phyloP scores from a whole-genome alignment of 2,797 vertebrate genomes.

The Labroides dimidiatus region DNA sequence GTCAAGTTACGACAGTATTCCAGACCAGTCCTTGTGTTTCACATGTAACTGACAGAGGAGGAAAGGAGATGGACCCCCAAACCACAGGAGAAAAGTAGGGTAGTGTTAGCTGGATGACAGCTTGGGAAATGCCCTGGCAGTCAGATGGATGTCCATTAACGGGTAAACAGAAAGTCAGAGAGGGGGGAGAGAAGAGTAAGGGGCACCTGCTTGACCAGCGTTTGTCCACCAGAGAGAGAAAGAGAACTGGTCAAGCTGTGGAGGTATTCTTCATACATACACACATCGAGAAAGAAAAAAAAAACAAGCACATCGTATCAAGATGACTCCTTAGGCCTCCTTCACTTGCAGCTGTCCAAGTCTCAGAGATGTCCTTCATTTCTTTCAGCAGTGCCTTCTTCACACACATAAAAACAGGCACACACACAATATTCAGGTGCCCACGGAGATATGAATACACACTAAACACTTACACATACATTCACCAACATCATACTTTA shows the following conservation, averaged over 20 bases:
- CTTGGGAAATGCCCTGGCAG: constrained; percentile 71
- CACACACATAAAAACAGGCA: constrained; percentile 22
- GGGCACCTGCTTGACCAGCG: constrained; percentile 61
- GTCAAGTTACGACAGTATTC: constrained; percentile 37
- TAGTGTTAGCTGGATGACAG: constrained; percentile 69
- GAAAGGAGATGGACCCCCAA: constrained; percentile 52
- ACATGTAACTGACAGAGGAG: constrained; percentile 37
- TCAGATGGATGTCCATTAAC: constrained; percentile 64
- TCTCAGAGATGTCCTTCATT: constrained; percentile 75
- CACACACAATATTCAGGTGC: constrained; percentile 39
- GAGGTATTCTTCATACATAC: constrained; percentile 81
- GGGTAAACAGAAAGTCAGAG: constrained; percentile 60
- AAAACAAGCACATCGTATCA: constrained; percentile 30
- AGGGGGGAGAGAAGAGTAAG: background rate
- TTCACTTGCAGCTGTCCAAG: constrained; percentile 65
- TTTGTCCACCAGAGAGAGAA: constrained; percentile 66
- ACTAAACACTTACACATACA: constrained; percentile 42
- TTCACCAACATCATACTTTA: constrained; percentile 54
- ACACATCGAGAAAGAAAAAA: constrained; percentile 28
- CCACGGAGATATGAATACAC: constrained; percentile 62
- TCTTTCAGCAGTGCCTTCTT: constrained; percentile 35
- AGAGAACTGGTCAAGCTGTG: constrained; percentile 66
- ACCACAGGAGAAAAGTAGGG: constrained; percentile 48
- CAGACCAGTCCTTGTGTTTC: constrained; percentile 48
- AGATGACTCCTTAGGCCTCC: constrained; percentile 64